A percentile compares a stretch with the other conserved stretches of the same genome.
Evolutionary conservation across 37 sponge, comb jelly and placozoan genomes (phyloP).

Genomic region (Spongia lamella): DNA sequence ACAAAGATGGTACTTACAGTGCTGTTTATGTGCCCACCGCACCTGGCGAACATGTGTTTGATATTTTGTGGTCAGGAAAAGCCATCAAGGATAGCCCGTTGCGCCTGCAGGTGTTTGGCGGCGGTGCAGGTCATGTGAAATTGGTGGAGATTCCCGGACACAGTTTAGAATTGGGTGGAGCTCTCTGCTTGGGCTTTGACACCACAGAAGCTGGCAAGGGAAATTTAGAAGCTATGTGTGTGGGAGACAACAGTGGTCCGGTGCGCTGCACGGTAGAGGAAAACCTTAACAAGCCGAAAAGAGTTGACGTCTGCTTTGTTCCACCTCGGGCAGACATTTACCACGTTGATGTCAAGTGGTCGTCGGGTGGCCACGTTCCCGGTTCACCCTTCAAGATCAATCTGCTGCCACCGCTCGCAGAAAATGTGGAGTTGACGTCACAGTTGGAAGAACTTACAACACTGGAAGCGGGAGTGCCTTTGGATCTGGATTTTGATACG

Average conservation of each 20-base stretch:
- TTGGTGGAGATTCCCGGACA: background rate
- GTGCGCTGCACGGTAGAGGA: background rate
- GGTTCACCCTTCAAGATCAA: constrained; percentile 53
- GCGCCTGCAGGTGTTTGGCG: constrained; percentile 28
- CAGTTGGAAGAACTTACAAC: too few species aligned
- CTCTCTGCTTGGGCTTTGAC: too few species aligned
- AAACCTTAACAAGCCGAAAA: background rate
- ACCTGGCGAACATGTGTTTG: constrained; percentile 51
- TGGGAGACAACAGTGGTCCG: constrained; percentile 52
- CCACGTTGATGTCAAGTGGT: constrained; percentile 54
- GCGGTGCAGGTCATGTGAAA: background rate
- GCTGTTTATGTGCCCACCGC: constrained; percentile 61
- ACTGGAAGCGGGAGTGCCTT: constrained; percentile 35
- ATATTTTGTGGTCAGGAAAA: constrained; percentile 47
- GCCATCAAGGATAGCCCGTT: constrained; percentile 60
- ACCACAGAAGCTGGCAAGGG: constrained; percentile 59
- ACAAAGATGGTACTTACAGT: constrained; percentile 38
- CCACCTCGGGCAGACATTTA: constrained; percentile 61
- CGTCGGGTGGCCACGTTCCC: constrained; percentile 31
- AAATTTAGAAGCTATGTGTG: constrained; percentile 37
- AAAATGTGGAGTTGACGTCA: too few species aligned
- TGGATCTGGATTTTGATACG: constrained; percentile 20
- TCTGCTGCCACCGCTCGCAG: constrained; percentile 19
- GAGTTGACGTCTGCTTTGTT: constrained; percentile 16
- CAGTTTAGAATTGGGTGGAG: too few species aligned